phyloP scores from a whole-genome alignment of 92 coral and sea anemone species.

The Palythoa grandiflora region DNA sequence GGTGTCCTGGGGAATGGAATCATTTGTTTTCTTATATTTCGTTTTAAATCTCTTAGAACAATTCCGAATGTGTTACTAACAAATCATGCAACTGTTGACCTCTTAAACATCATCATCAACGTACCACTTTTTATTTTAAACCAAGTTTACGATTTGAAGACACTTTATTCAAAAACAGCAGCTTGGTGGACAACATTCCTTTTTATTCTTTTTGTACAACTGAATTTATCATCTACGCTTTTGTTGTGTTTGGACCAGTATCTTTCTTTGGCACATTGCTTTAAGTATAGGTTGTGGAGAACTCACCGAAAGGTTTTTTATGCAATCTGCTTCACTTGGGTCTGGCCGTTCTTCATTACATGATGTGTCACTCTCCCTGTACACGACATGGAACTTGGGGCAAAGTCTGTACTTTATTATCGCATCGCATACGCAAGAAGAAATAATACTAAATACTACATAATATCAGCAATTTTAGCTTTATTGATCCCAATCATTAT shows the following conservation, averaged over 20 bases:
- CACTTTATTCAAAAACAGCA: not conserved
- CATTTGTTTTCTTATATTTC: not conserved
- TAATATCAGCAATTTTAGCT: not conserved
- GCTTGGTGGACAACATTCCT: slow-evolving; percentile 9
- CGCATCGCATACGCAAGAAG: not conserved
- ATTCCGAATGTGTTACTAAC: not conserved
- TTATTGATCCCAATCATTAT: not conserved
- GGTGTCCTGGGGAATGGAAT: too few species aligned
- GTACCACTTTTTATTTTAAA: not conserved
- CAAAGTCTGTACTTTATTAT: not conserved
- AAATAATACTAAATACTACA: not conserved
- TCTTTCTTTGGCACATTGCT: not conserved
- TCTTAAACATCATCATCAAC: not conserved
- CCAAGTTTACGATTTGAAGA: not conserved
- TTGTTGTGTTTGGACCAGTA: slow-evolving; percentile 3
- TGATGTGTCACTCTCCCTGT: not conserved
- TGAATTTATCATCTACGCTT: not conserved
- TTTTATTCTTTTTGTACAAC: not conserved
- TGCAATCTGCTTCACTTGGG: not conserved
- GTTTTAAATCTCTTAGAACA: slow-evolving; percentile 6
- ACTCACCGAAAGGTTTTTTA: not conserved
- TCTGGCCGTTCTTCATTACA: not conserved
- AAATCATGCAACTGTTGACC: not conserved
- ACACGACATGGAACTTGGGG: not conserved
- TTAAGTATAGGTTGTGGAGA: slow-evolving; percentile 9